Percentiles rank a stretch among this genome's conserved stretches.
phyloP scores from a whole-genome alignment of 2,888 invertebrate species.

The Stenchaetothrips biformis region DNA sequence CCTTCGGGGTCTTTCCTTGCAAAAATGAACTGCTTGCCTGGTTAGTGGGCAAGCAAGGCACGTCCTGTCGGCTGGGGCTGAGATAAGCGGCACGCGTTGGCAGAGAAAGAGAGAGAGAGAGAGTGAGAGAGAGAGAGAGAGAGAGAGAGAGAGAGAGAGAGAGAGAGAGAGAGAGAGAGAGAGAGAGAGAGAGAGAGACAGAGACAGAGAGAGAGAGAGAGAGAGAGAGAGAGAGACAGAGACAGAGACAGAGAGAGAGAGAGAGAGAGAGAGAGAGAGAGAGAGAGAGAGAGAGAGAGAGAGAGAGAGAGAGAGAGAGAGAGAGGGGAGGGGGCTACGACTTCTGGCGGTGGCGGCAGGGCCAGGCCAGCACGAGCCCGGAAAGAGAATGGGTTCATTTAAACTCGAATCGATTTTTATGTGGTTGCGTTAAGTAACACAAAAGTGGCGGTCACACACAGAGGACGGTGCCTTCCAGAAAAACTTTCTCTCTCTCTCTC shows the following conservation, averaged over 20 bases:
- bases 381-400: conserved; percentile 21
- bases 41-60: background rate
- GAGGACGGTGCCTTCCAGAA: too few species aligned
- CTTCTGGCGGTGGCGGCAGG: background rate
- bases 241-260: background rate
- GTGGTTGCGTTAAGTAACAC: background rate
- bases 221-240: too few species aligned
- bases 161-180: too few species aligned
- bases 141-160: background rate
- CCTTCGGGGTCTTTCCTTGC: background rate
- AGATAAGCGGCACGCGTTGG: background rate
- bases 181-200: background rate
- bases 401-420: conserved; percentile 16
- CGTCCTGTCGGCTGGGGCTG: background rate
- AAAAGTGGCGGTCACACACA: too few species aligned
- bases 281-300: too few species aligned
- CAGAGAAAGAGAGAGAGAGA: background rate
- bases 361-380: background rate
- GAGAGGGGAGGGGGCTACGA: background rate
- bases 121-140: background rate
- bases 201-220: background rate
- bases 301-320: background rate
- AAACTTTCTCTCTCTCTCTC: too few species aligned
- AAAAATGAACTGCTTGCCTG: conserved; percentile 8
- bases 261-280: background rate